Conservation (phyloP, 2,797 vertebrate genomes). For the Phoebastria nigripes region DNA sequence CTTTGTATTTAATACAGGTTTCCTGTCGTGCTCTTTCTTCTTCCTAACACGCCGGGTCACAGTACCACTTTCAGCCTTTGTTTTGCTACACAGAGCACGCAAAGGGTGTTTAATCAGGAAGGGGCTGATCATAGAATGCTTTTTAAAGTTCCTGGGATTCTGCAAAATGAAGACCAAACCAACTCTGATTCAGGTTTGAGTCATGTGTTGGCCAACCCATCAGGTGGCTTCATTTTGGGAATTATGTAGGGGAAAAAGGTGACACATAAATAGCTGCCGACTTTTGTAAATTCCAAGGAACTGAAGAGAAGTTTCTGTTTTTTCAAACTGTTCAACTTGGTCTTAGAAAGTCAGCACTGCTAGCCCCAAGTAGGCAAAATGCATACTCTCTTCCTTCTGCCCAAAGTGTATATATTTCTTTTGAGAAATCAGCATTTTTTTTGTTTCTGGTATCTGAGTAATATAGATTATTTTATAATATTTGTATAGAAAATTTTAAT, state of each 20-base stretch:
- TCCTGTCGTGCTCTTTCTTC: fast-evolving
- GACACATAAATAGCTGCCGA: fast-evolving
- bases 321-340: background rate
- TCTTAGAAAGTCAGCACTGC: background rate
- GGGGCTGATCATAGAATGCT: fast-evolving
- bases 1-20: background rate
- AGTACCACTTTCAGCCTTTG: background rate
- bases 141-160: background rate
- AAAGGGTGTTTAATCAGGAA: background rate
- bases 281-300: background rate
- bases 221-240: fast-evolving
- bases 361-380: background rate
- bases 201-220: fast-evolving
- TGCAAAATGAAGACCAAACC: fast-evolving
- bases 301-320: background rate
- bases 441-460: background rate
- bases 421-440: background rate
- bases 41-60: fast-evolving
- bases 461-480: background rate
- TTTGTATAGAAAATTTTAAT: background rate
- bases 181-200: background rate
- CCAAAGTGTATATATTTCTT: background rate
- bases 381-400: background rate
- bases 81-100: fast-evolving
- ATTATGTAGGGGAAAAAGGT: fast-evolving